phyloP scores from a whole-genome alignment of 2,888 invertebrate genomes.

The Pristionchus japonicus region DNA sequence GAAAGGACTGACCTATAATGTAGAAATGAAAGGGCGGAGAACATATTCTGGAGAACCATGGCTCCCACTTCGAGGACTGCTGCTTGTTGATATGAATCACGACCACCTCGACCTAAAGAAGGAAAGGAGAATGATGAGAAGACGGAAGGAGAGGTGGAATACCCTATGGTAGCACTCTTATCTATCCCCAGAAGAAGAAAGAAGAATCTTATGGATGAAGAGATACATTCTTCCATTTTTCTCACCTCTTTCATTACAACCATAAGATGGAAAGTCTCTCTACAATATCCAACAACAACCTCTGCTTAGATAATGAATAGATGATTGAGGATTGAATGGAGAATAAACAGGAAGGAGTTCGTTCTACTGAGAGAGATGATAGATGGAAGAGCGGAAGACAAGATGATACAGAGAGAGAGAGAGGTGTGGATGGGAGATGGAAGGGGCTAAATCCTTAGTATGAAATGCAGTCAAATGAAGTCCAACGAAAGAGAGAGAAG shows the following conservation, averaged over 20 bases:
- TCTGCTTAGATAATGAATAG: background rate
- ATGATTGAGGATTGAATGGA: background rate
- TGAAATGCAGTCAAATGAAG: background rate
- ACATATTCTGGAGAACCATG: slow-evolving; percentile 75
- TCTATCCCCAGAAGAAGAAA: background rate
- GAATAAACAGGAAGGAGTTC: too few relatives aligned
- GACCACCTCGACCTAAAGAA: slow-evolving; percentile 52
- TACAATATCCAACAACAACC: background rate
- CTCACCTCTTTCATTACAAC: background rate
- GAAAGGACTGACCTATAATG: slow-evolving; percentile 62
- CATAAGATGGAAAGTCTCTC: background rate
- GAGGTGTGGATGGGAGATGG: background rate
- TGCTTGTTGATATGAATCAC: slow-evolving; percentile 66
- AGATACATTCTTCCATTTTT: background rate
- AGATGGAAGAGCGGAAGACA: background rate
- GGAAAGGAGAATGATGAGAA: background rate
- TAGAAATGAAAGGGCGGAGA: slow-evolving; percentile 74
- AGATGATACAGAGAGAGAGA: background rate
- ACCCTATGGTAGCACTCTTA: background rate
- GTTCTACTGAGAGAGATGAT: too few relatives aligned
- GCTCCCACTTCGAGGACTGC: slow-evolving; percentile 74
- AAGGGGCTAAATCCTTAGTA: background rate
- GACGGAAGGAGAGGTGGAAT: background rate
- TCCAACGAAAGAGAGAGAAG: slow-evolving; percentile 31
- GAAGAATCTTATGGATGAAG: background rate